phyloP scores from a whole-genome alignment of 2,797 vertebrate genomes.

The Oreortyx pictus region DNA sequence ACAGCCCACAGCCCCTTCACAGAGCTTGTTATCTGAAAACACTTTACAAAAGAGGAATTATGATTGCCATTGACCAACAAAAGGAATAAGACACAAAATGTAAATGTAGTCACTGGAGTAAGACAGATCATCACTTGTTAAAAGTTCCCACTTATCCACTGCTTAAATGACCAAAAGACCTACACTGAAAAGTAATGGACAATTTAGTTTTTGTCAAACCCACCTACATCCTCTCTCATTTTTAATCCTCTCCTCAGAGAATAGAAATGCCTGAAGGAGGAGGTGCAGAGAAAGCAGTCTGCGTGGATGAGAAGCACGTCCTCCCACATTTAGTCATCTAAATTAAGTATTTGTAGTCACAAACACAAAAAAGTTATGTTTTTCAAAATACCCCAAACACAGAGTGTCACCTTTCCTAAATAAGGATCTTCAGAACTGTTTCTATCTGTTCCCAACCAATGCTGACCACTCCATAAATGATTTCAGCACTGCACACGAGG shows the following conservation, averaged over 20 bases:
- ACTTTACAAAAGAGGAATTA: neutral
- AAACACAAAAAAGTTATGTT: neutral
- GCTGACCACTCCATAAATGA: neutral
- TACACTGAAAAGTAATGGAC: neutral
- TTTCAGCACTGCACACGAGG: neutral
- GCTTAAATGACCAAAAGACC: neutral
- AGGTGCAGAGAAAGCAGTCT: neutral
- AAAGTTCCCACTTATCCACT: neutral
- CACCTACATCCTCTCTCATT: neutral
- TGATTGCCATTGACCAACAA: neutral
- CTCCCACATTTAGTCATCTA: neutral
- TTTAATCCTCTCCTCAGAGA: neutral
- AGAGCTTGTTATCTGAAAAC: neutral
- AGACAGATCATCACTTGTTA: neutral
- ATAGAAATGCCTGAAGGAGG: neutral
- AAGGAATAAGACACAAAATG: neutral
- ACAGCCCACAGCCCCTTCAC: neutral
- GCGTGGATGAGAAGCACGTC: neutral
- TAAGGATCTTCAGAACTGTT: neutral
- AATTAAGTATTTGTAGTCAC: neutral
- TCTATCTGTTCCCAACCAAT: neutral
- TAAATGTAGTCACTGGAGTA: neutral
- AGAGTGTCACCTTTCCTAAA: neutral
- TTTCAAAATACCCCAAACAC: neutral
- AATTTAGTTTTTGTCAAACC: neutral